Evolutionary conservation across 2,113 vertebrate species (phyloP), one percentile per base, ranked within the genome.

Genomic region (Serinus canaria): DNA sequence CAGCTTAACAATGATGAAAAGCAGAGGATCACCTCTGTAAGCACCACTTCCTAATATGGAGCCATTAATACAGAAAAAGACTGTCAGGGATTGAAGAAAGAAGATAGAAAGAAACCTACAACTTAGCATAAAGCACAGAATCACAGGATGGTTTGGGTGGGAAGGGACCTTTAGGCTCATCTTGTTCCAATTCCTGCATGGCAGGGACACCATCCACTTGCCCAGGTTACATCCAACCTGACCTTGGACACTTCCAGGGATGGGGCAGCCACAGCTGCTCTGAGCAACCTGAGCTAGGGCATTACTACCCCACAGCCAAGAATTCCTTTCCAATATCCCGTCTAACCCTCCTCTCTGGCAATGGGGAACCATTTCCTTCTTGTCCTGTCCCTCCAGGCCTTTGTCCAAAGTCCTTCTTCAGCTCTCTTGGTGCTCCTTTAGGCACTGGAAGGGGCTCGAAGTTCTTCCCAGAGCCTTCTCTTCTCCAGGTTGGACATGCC

Each of bases 221-320:
- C 4, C 21, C 37, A 59, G 16, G 13, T 0, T 31, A 9, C 0
- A 0, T 43, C 44, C 52, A 67, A 0, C 10, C 31, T 22, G 31
- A 9, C 62, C 31, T 21, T 50, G 83, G 44, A 35, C 21, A 37
- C 31, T 50, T 3, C 7, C 44, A 76, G 31, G 37, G 17, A 18
- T 59, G 72, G 21, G 11, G 37, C 52, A 76, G 52, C 31, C 52
- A 43, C 52, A 76, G 52, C 25, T 43, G 0, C 62, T 35, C 52
- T 58, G 31, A 20, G 35, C 30, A 50, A 0, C 31, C 35, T 50
- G 13, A 30, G 25, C 72, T 35, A 67, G 52, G 31, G 13, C 4
- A 16, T 76, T 1, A 0, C 3, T 20, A 67, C 16, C 16, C 25
- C 52, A 25, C 13, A 67, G 25, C 0, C 1, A 59, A 14, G 1